Evolutionary conservation across 2,797 vertebrate genomes (phyloP), one percentile per base, ranked within the genome.

Genomic region (Geotrypetes seraphini): DNA sequence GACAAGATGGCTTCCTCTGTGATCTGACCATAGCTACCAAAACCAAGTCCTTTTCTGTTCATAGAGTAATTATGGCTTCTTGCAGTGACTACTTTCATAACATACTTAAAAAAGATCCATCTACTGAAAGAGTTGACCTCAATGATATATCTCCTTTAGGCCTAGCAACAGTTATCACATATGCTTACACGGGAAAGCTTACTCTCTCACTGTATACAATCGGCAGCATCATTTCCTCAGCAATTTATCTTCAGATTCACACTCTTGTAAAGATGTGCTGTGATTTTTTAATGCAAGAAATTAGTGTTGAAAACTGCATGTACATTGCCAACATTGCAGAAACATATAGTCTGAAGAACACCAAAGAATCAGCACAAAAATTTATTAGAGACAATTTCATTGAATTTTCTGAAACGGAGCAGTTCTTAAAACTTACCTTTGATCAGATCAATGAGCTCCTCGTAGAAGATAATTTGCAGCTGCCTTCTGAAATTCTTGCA

Each of bases 401-500:
- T 0, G 96, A 98, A 66, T 99, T 98, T 71, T 91, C 96, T 11
- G 96, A 99, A 72, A 97, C 93, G 15, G 96, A 97, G 53, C 92
- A 97, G 63, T 99, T 99, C 73, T 69, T 96, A 64, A 99, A 99
- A 74, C 90, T 99, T 42, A 97, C 92, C 10, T 99, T 91, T 43
- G 95, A 99, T 71, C 93, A 96, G 69, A 98, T 99, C 39, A 89
- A 87, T n/a, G 92, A 97, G 66, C 91, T 99, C 53, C 87, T 99
- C 39, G 76, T 84, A 21, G 94, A 97, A 25, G 94, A 99, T 18
- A 89, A 92, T 36, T 73, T 99, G 50, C 94, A 94, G 45, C 78
- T 99, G 55, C 94, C 94, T 36, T 96, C 96, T 43, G 96, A 99
- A 78, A 59, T 99, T 71, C 88, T 91, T 13, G 96, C 93, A 63